Conservation (phyloP, 2,888 invertebrate species). For the Bhutanitis thaidina region DNA sequence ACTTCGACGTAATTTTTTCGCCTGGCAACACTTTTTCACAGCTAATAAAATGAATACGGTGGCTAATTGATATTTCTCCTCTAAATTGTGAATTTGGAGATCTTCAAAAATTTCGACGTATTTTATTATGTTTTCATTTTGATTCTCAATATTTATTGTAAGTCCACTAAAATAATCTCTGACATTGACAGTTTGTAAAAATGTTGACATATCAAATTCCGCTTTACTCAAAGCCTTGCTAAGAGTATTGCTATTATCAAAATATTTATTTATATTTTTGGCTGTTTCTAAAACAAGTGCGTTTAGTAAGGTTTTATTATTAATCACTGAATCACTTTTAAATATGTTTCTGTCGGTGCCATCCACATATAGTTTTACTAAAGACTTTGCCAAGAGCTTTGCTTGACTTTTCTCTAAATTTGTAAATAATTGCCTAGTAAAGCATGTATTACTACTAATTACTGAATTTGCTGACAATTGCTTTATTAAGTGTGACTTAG, state of each 20-base stretch:
- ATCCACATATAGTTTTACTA: constrained; percentile 44
- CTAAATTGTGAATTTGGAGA: constrained; percentile 56
- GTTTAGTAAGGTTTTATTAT: constrained; percentile 50
- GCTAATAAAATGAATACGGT: constrained; percentile 54
- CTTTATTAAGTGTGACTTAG: constrained; percentile 53
- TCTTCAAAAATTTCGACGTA: constrained; percentile 51
- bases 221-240: constrained; percentile 48
- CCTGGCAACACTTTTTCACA: constrained; percentile 54
- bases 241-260: constrained; percentile 49
- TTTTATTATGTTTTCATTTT: constrained; percentile 37
- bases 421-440: constrained; percentile 44
- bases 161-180: constrained; percentile 42
- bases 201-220: constrained; percentile 47
- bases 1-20: constrained; percentile 49
- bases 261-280: constrained; percentile 48
- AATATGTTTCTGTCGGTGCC: constrained; percentile 39
- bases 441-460: constrained; percentile 38
- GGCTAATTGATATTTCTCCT: constrained; percentile 61
- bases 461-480: constrained; percentile 39
- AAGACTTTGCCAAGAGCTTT: constrained; percentile 49
- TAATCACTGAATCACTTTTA: constrained; percentile 38
- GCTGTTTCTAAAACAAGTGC: constrained; percentile 50
- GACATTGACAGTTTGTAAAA: constrained; percentile 42
- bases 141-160: constrained; percentile 31
- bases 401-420: constrained; percentile 50